A percentile compares a stretch with the other conserved stretches of the same genome.
These are phyloP conservation scores for Callionymus lyra DNA, from an alignment of 2,113 vertebrate species.

Conservation along the genomic window DNA sequence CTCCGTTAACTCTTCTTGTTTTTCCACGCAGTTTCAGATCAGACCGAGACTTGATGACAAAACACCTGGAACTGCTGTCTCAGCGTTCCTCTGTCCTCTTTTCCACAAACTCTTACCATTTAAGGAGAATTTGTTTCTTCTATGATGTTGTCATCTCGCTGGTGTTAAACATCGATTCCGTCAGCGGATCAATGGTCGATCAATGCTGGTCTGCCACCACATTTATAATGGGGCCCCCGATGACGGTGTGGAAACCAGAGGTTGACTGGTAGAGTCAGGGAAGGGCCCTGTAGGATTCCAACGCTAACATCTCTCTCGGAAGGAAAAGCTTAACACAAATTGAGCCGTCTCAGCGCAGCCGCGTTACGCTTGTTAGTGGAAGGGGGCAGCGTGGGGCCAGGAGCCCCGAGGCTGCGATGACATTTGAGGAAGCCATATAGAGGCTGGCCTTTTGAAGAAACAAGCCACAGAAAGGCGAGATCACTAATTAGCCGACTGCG, in stretches of 20 bases:
- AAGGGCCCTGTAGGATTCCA: slow-evolving; percentile 24
- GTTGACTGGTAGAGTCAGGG: slow-evolving; percentile 19
- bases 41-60: no score
- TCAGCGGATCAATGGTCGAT: slow-evolving; percentile 5
- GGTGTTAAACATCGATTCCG: slow-evolving; percentile 1
- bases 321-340: slow-evolving; percentile 49
- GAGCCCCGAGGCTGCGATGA: slow-evolving; percentile 52
- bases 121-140: slow-evolving; percentile 7
- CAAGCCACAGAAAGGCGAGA: slow-evolving; percentile 39
- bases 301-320: slow-evolving; percentile 40
- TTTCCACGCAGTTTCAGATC: background rate
- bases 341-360: slow-evolving; percentile 41
- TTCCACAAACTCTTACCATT: no score
- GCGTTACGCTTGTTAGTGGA: slow-evolving; percentile 48
- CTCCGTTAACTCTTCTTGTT: slow-evolving; percentile 5
- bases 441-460: slow-evolving; percentile 62
- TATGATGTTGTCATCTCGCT: background rate
- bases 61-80: no score
- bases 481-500: slow-evolving; percentile 53
- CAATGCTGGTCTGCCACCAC: slow-evolving; percentile 14
- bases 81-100: no score
- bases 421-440: slow-evolving; percentile 53
- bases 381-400: slow-evolving; percentile 26
- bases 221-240: slow-evolving; percentile 21
- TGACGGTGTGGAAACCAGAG: slow-evolving; percentile 14